Evolutionary conservation across 2,888 invertebrate species (phyloP).

Genomic region (Pollenia griseotomentosa): DNA sequence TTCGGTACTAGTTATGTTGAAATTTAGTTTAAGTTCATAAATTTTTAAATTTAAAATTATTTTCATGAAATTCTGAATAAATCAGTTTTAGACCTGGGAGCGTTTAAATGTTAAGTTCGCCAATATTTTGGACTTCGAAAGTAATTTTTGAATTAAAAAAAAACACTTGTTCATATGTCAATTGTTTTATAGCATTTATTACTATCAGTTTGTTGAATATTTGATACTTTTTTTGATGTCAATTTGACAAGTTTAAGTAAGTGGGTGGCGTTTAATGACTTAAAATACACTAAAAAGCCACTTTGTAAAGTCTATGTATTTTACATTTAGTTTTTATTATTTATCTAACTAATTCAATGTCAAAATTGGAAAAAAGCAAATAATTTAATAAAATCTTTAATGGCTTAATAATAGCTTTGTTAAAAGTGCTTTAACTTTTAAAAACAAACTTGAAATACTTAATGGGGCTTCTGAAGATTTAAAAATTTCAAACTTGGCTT

Average conservation of each 20-base stretch:
- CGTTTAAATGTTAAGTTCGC: no score
- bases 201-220: no score
- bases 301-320: slow-evolving; percentile 13
- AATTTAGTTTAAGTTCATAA: no score
- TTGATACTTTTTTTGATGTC: background rate
- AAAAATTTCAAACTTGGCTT: background rate
- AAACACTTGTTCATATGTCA: no score
- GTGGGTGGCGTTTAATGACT: background rate
- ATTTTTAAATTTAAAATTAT: no score
- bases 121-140: no score
- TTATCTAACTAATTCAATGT: background rate
- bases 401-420: slow-evolving; percentile 16
- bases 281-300: slow-evolving; percentile 13
- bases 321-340: background rate
- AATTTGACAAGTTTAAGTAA: slow-evolving; percentile 1
- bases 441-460: background rate
- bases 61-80: no score
- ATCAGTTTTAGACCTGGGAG: no score
- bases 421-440: slow-evolving; percentile 23
- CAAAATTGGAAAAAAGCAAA: background rate
- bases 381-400: slow-evolving; percentile 3
- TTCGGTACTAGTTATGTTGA: no score
- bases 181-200: no score
- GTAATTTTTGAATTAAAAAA: no score
- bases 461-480: background rate